Conservation (phyloP, 92 coral and sea anemone species). For the Porites cylindrica region DNA sequence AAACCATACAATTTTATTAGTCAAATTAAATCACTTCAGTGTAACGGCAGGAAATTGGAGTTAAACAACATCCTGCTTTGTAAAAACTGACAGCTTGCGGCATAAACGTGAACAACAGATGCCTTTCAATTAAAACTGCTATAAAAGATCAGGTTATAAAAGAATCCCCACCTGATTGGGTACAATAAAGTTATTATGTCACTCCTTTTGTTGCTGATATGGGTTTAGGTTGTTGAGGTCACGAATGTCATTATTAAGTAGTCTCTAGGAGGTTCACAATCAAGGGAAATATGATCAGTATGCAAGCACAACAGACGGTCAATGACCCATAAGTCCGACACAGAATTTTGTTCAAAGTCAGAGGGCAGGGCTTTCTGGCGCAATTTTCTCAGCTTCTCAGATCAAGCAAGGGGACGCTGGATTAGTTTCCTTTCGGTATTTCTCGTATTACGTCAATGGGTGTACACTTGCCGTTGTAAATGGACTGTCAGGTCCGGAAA, state of each 20-base stretch:
- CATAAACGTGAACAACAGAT: neutral
- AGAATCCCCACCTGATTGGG: slow-evolving; percentile 1
- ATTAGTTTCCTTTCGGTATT: neutral
- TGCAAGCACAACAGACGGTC: slow-evolving; percentile 37
- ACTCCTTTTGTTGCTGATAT: slow-evolving; percentile 25
- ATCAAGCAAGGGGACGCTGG: slow-evolving; percentile 5
- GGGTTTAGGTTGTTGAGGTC: slow-evolving; percentile 6
- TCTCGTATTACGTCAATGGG: neutral
- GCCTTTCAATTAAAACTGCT: neutral
- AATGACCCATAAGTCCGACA: slow-evolving; percentile 48
- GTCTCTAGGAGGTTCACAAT: neutral
- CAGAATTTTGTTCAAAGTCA: slow-evolving; percentile 30
- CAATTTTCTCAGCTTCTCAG: neutral
- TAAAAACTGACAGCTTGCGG: slow-evolving; percentile 7
- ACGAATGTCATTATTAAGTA: neutral
- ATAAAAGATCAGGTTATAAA: neutral
- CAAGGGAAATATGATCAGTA: slow-evolving; percentile 22
- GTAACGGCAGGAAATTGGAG: neutral
- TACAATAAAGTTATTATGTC: neutral
- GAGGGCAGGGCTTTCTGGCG: slow-evolving; percentile 29
- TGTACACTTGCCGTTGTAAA: neutral
- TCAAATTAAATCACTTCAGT: neutral
- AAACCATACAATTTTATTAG: neutral
- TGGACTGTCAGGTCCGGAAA: neutral
- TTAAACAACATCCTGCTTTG: slow-evolving; percentile 1